Base-by-base conservation (phyloP, 1,140 invertebrate species). In the Episyrphus balteatus region DNA sequence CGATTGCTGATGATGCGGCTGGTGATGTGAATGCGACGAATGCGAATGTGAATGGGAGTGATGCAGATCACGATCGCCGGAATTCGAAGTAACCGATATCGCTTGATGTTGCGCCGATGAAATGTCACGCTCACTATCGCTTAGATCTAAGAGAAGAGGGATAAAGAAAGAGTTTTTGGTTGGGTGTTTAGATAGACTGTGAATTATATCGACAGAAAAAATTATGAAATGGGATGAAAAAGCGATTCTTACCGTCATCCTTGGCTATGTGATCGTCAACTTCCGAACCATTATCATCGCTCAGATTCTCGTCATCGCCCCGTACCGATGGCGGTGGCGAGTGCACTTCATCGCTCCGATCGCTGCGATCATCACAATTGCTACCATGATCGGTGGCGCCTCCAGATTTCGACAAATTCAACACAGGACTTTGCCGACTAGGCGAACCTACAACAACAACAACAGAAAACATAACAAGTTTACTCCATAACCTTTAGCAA, bases 381-480 rank as follows among this genome's bases (percentile, higher is more conserved):
- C 74, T 74, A 47, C 75, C 58, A 38, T 75, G 72, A 36, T 67
- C 68, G 7, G 61, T 59, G 34, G 66, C 66, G 41, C 72, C 71
- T 42, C 85, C 86, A 30, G 84, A 87, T 71, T 92, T 92, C 5
- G 88, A 92, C 15, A 92, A 72, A 69, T 92, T 92, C 51, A 92
- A 69, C 34, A 92, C 88, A 37, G 88, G 89, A 80, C 88, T 92
- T 70, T 89, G 86, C 21, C 86, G 86, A 59, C 84, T 87, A 39
- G 86, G 84, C 37, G 87, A 89, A 52, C 86, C 88, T 88, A 61
- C 0, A 11, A 19, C 13, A 19, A 31, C 47, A 42, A 45, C 30
- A 44, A 13, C 60, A 55, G 66, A 50, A 53, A 46, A 60, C 17
- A 12, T 26, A 36, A 55, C 51, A 33, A 32, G 30, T 15, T 32